Conservation (phyloP, 2,113 vertebrate species). For the Budorcas taxicolor region DNA sequence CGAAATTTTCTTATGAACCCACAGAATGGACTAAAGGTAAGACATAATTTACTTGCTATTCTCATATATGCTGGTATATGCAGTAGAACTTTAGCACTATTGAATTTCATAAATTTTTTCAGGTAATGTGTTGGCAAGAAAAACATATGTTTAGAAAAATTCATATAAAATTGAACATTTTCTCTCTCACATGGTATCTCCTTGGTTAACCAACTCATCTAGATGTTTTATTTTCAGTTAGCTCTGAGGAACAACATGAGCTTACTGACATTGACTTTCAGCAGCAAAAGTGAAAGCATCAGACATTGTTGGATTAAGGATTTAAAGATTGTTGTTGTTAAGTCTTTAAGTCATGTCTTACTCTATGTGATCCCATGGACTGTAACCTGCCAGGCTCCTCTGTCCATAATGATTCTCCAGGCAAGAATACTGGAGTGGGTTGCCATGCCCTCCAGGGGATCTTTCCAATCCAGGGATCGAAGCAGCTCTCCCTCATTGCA, state of each 20-base stretch:
- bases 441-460: background rate
- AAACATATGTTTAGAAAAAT: background rate
- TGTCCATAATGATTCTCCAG: background rate
- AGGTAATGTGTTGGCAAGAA: background rate
- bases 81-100: background rate
- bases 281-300: background rate
- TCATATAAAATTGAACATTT: background rate
- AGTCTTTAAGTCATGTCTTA: background rate
- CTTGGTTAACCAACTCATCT: background rate
- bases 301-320: background rate
- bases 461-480: background rate
- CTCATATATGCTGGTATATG: background rate
- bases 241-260: background rate
- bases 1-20: constrained; percentile 99
- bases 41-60: constrained; percentile 31
- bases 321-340: background rate
- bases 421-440: background rate
- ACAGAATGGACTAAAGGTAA: constrained; percentile 97
- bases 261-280: background rate
- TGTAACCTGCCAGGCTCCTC: background rate
- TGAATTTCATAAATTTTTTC: background rate
- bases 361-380: background rate
- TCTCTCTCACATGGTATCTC: background rate
- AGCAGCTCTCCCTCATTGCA: background rate
- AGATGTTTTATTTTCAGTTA: background rate